Evolutionary conservation across 2,113 vertebrate species (phyloP).

Genomic region (Osmerus mordax): DNA sequence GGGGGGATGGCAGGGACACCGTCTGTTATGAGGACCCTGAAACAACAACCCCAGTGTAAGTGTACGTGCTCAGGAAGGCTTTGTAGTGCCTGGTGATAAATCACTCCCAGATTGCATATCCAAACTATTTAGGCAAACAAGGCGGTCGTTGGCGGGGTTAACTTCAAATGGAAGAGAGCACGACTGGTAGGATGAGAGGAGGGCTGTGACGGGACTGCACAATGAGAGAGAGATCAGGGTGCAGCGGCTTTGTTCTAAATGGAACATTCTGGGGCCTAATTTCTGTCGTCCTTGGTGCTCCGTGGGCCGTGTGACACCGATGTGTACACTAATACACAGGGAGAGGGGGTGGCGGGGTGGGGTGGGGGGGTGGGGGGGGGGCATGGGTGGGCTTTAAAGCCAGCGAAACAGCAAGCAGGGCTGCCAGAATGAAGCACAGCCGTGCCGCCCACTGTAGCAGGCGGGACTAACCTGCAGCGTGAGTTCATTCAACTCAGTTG

Average conservation of each 20-base stretch:
- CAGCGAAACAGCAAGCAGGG: no score
- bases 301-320: conserved; percentile 31
- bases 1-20: no score
- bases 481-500: no score
- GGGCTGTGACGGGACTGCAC: conserved; percentile 45
- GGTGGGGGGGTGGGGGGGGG: neutral
- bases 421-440: no score
- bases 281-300: conserved; percentile 46
- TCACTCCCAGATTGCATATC: conserved; percentile 52
- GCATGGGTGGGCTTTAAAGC: conserved; percentile 20
- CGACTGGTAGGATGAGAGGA: conserved; percentile 30
- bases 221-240: conserved; percentile 38
- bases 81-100: conserved; percentile 40
- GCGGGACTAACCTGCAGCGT: no score
- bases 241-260: conserved; percentile 23
- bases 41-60: no score
- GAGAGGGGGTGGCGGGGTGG: conserved; percentile 24
- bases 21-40: no score
- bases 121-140: conserved; percentile 55
- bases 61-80: conserved; percentile 11
- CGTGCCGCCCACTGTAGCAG: no score
- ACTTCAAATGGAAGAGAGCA: conserved; percentile 49
- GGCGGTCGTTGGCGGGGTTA: conserved; percentile 42
- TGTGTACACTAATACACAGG: conserved; percentile 27
- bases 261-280: conserved; percentile 40